These are phyloP conservation scores for Gymnoscelis rufifasciata DNA, from an alignment of 2,888 invertebrate genomes.

Conservation along the genomic window DNA sequence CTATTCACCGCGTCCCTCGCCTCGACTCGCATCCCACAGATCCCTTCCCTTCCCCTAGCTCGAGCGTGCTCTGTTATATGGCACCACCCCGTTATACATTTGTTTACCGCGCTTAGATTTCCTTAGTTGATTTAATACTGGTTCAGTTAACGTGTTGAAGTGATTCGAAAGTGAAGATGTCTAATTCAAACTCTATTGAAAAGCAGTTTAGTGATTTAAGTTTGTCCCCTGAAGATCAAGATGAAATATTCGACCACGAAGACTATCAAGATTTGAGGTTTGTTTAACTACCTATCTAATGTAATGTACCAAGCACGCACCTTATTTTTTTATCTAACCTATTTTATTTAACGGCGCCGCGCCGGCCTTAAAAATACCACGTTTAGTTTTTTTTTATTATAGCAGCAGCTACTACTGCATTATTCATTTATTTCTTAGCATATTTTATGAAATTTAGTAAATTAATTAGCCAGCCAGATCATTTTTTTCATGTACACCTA, in stretches of 20 bases:
- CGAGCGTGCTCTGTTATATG: conserved; percentile 8
- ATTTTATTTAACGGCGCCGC: too few relatives aligned
- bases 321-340: too few relatives aligned
- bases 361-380: too few relatives aligned
- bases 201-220: conserved; percentile 85
- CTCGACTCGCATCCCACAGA: not conserved
- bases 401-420: too few relatives aligned
- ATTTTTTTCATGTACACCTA: too few relatives aligned
- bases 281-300: too few relatives aligned
- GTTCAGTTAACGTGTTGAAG: not conserved
- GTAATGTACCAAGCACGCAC: too few relatives aligned
- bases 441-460: too few relatives aligned
- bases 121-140: too few relatives aligned
- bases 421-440: too few relatives aligned
- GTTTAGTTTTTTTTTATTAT: too few relatives aligned
- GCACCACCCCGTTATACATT: conserved; percentile 7
- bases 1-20: not conserved
- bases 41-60: conserved; percentile 11
- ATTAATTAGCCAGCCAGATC: too few relatives aligned
- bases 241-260: conserved; percentile 85
- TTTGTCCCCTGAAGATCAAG: conserved; percentile 84
- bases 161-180: not conserved
- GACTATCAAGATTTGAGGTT: conserved; percentile 80
- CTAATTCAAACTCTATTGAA: conserved; percentile 75
- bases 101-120: conserved; percentile 4